A percentile compares a stretch with the other conserved stretches of the same genome.
Conservation (phyloP, 64 coral and sea anemone genomes). For the Platygyra sinensis region DNA sequence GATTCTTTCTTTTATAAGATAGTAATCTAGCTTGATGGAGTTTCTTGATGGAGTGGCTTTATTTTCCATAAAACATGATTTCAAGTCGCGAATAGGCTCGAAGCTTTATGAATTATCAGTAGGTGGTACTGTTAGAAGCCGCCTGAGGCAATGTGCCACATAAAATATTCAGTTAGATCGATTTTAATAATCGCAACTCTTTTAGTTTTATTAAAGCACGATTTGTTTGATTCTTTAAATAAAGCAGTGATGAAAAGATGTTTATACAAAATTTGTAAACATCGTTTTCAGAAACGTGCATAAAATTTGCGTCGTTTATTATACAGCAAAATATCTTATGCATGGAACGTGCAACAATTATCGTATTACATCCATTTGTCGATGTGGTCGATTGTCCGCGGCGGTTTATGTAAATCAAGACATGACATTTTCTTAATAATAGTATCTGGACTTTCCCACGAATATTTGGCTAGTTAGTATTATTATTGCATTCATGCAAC, state of each 20-base stretch:
- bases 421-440: not conserved
- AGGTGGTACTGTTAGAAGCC: not conserved
- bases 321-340: not conserved
- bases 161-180: not conserved
- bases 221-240: not conserved
- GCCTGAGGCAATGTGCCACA: not conserved
- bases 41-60: not conserved
- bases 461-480: not conserved
- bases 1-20: not conserved
- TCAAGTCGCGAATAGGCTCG: not conserved
- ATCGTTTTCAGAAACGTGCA: not conserved
- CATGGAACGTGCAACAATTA: not conserved
- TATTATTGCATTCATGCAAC: not conserved
- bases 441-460: not conserved
- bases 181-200: not conserved
- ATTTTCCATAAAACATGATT: slow-evolving; percentile 5
- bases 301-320: not conserved
- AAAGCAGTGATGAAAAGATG: not conserved
- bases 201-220: not conserved
- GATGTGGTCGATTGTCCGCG: not conserved
- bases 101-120: not conserved
- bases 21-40: not conserved
- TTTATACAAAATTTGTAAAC: not conserved
- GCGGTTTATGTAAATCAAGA: not conserved
- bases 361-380: not conserved